Evolutionary conservation across 1,140 invertebrate species (phyloP), one percentile per base, ranked within the genome.

Genomic region (Aphelenchoides besseyi): DNA sequence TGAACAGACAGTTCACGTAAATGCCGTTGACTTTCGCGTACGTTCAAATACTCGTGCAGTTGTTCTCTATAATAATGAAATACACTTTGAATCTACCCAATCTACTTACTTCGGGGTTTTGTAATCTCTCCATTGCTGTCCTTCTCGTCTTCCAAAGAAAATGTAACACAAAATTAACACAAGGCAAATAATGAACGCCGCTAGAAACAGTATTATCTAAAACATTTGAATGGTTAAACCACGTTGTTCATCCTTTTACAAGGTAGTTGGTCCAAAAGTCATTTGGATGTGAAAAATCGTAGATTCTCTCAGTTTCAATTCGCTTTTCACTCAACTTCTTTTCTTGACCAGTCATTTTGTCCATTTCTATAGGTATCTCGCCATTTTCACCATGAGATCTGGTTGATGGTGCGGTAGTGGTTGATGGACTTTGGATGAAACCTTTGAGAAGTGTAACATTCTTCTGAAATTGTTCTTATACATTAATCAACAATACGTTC

Each of bases 111-210:
- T 78, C 71, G 78, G 79, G 12, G 78, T 79, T 68, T 81, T 79
- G 36, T 81, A 79, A 26, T 79, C 78, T 28, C 78, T 32, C 79
- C 78, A 79, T 52, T 81, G 72, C 54, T 81, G 78, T n/a, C 78
- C 78, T 70, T 79, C 78, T 26, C 78, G 37, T 8, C 78, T 48
- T 3, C 78, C 78, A 35, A 81, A 79, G 66, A 79, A 79, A n/a
- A 79, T 79, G 18, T 79, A 52, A 70, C 75, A 75, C 0, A 79
- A 69, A 18, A 73, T 33, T 2, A 79, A 69, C 33, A 79, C 57
- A 29, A 79, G 57, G 18, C 77, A 5, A 29, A 81, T 64, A 28
- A 66, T 70, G 12, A 74, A 54, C 23, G 76, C 79, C 8, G 79
- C 78, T 28, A 79, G 70, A 3, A 81, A 55, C 2, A 76, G 77